Conservation (phyloP, 1,140 invertebrate species). For the Alviniconcha marisindica region DNA sequence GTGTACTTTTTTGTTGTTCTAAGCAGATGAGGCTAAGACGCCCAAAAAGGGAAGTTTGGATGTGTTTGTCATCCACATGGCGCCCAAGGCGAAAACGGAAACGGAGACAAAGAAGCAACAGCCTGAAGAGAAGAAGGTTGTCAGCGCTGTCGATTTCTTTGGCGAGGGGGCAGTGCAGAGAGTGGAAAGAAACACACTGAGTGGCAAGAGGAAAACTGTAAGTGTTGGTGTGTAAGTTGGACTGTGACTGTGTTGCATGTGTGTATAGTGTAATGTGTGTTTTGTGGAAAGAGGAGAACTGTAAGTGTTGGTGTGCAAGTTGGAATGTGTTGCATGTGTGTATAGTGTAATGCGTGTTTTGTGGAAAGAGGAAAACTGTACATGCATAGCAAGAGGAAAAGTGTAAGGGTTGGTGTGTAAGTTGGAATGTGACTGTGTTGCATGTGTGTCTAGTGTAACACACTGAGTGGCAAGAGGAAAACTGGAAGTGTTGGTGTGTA, state of each 20-base stretch:
- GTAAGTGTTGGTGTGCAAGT: not conserved
- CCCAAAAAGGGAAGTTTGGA: constrained; percentile 55
- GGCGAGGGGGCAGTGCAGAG: constrained; percentile 57
- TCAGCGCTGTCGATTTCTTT: constrained; percentile 68
- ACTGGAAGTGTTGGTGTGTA: constrained; percentile 27
- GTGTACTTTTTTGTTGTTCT: not conserved
- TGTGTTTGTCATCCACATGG: constrained; percentile 51
- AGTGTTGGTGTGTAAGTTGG: not conserved
- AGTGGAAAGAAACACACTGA: constrained; percentile 53
- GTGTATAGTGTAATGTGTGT: not conserved
- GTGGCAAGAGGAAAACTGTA: constrained; percentile 54
- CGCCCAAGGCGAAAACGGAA: not conserved
- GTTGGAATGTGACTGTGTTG: not conserved
- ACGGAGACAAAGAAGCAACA: constrained; percentile 46
- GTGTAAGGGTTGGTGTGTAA: not conserved
- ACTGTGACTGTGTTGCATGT: not conserved
- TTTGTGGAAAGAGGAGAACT: not conserved
- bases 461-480: constrained; percentile 53
- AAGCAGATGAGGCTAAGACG: constrained; percentile 54
- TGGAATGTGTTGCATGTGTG: not conserved
- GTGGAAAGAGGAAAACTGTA: not conserved
- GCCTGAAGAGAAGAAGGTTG: constrained; percentile 44
- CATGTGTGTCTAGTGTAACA: too few relatives aligned
- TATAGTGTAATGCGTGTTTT: not conserved
- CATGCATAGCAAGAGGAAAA: too few relatives aligned